Conservation (phyloP, 2,888 invertebrate species). For the Tubiluchus corallicola region DNA sequence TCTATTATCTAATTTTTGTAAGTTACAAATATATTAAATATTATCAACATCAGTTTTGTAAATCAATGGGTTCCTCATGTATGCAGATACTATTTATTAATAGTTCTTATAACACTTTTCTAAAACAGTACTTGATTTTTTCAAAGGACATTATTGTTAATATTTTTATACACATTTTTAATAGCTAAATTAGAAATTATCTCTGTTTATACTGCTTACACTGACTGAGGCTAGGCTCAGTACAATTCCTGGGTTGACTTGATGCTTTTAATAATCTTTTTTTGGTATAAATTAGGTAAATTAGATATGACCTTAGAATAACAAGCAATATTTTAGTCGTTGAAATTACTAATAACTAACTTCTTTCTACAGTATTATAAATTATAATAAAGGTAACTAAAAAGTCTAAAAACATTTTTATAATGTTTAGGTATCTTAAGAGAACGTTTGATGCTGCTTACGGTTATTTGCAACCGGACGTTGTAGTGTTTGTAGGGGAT, state of each 20-base stretch:
- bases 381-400: background rate
- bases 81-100: no score
- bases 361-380: background rate
- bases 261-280: background rate
- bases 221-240: background rate
- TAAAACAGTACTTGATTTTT: no score
- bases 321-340: slow-evolving; percentile 10
- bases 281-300: slow-evolving; percentile 16
- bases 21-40: no score
- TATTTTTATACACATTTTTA: no score
- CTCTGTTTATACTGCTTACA: background rate
- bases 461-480: slow-evolving; percentile 52
- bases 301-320: background rate
- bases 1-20: slow-evolving; percentile 4
- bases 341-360: background rate
- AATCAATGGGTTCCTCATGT: no score
- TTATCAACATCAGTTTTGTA: no score
- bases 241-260: background rate
- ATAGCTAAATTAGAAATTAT: background rate
- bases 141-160: no score
- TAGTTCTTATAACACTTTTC: no score
- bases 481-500: slow-evolving; percentile 78
- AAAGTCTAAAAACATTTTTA: background rate
- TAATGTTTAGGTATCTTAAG: slow-evolving; percentile 47
- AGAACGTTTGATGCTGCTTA: slow-evolving; percentile 56